A percentile compares a stretch with the other conserved stretches of the same genome.
phyloP scores from a whole-genome alignment of 2,797 vertebrate species.

The Vultur gryphus region DNA sequence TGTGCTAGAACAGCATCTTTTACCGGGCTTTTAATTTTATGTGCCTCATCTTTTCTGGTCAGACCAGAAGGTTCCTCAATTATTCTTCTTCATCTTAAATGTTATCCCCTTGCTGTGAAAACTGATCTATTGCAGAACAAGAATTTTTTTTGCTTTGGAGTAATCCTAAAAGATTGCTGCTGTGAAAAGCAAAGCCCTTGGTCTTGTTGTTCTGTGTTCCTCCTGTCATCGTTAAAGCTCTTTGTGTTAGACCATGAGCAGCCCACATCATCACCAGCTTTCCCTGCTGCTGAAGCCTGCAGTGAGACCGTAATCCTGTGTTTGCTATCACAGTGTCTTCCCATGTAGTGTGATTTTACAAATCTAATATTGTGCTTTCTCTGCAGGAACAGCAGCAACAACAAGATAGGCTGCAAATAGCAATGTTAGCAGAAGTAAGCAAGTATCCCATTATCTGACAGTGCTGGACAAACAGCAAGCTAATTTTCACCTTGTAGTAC shows the following conservation, averaged over 20 bases:
- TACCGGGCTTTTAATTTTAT: not conserved
- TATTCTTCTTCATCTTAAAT: not conserved
- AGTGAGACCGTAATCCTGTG: not conserved
- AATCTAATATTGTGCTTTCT: constrained; percentile 12
- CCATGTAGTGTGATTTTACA: constrained; percentile 9
- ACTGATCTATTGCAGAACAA: not conserved
- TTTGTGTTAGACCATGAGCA: not conserved
- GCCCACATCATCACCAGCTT: not conserved
- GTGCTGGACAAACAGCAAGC: not conserved
- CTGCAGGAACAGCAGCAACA: not conserved
- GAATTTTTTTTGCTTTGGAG: not conserved
- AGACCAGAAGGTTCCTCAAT: not conserved
- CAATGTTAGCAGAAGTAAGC: not conserved
- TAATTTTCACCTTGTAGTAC: not conserved
- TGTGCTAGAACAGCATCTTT: not conserved
- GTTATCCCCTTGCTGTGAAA: not conserved
- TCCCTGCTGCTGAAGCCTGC: constrained; percentile 35
- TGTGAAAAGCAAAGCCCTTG: not conserved
- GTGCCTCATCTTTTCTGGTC: not conserved
- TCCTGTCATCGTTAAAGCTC: constrained; percentile 6
- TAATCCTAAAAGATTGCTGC: not conserved
- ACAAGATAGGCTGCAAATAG: not conserved
- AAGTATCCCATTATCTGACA: not conserved
- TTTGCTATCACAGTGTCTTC: constrained; percentile 1
- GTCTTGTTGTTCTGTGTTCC: not conserved